Percentiles rank a stretch among this genome's conserved stretches.
phyloP scores from a whole-genome alignment of 2,113 vertebrate species.

The Brachyhypopomus gauderio region DNA sequence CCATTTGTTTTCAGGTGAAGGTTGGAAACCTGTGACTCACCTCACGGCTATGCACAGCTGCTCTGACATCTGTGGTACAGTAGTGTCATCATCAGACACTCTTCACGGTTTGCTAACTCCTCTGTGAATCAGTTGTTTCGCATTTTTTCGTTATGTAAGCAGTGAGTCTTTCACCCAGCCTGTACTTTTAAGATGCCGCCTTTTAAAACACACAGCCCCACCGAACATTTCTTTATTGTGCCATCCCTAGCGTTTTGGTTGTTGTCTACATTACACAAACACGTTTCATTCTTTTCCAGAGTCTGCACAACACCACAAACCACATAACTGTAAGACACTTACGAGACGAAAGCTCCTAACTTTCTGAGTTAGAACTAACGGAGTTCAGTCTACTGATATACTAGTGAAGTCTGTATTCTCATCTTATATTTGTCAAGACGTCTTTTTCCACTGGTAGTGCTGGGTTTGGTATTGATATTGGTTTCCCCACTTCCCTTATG shows the following conservation, averaged over 20 bases:
- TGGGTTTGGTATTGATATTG: slow-evolving; percentile 33
- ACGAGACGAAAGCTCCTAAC: neutral
- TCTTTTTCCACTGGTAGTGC: slow-evolving; percentile 54
- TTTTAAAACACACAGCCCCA: neutral
- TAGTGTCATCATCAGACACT: neutral
- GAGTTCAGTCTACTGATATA: neutral
- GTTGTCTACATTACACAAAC: slow-evolving; percentile 23
- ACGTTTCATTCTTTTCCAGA: slow-evolving; percentile 21
- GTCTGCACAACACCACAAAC: slow-evolving; percentile 34
- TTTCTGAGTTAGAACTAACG: neutral
- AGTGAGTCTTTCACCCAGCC: neutral
- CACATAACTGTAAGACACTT: slow-evolving; percentile 24
- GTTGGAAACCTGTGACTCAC: slow-evolving; percentile 41
- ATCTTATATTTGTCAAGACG: neutral
- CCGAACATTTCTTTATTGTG: slow-evolving; percentile 3
- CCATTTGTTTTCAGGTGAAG: slow-evolving; percentile 40
- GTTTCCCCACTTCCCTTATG: slow-evolving; percentile 43
- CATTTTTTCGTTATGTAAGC: neutral
- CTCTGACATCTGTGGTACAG: neutral
- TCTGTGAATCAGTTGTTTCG: neutral
- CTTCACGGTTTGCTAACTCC: neutral
- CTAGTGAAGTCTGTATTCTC: too few species aligned
- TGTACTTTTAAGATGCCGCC: neutral
- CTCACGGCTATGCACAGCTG: slow-evolving; percentile 45
- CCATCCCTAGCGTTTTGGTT: neutral